These are phyloP conservation scores for Tarsius wallacei DNA, from an alignment of 2,797 vertebrate species.

Conservation along the genomic window DNA sequence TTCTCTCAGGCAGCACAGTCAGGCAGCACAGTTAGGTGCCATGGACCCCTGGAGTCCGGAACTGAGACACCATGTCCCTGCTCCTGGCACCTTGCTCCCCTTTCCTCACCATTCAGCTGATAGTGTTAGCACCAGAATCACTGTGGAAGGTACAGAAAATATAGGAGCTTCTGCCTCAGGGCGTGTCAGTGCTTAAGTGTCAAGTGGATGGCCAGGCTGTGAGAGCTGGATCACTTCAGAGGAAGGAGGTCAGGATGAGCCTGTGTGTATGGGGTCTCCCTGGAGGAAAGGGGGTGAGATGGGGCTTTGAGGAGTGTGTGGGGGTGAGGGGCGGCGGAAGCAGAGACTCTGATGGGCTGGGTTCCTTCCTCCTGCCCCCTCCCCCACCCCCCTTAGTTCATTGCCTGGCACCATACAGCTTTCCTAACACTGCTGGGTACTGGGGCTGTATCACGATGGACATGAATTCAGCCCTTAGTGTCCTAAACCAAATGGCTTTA, in stretches of 20 bases:
- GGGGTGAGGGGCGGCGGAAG: not conserved
- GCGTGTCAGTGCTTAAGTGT: not conserved
- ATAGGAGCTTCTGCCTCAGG: not conserved
- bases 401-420: not conserved
- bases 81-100: not conserved
- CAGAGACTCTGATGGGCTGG: not conserved
- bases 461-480: not conserved
- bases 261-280: not conserved
- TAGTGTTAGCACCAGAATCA: not conserved
- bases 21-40: not conserved
- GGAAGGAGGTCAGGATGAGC: not conserved
- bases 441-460: not conserved
- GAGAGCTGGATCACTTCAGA: not conserved
- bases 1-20: slow-evolving; percentile 35
- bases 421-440: not conserved
- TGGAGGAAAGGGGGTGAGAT: not conserved
- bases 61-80: not conserved
- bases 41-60: slow-evolving; percentile 24
- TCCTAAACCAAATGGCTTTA: slow-evolving; percentile 19
- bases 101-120: not conserved
- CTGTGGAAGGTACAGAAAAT: slow-evolving; percentile 26
- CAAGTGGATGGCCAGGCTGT: not conserved
- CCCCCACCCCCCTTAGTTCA: slow-evolving; percentile 8
- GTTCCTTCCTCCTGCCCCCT: not conserved
- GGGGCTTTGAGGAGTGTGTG: not conserved